Evolutionary conservation across 2,888 invertebrate species (phyloP), one percentile per base, ranked within the genome.

Genomic region (Heteropelma amictum): DNA sequence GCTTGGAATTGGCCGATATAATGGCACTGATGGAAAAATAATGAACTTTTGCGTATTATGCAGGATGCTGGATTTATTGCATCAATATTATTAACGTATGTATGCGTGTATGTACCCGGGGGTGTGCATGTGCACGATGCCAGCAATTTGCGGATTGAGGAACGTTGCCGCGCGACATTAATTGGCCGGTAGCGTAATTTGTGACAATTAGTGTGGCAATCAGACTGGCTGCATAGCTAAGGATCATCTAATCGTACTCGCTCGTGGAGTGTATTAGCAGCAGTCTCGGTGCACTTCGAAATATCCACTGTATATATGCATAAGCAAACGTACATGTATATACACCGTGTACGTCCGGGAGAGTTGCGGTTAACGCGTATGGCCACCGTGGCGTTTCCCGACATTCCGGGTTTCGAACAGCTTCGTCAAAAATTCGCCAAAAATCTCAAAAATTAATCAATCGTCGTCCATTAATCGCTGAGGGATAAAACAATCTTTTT

Each of bases 201-300:
- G 72, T 68, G 76, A 76, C 76, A 76, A 76, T 76, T 76, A 76
- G 71, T 64, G 63, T 72, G 60, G 76, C 72, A 76, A 76, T 76
- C 76, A 72, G 76, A 64, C 76, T 72, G 63, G 71, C 63, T 76
- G 76, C 75, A 75, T 71, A 63, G 71, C 72, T 76, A 76, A 76
- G 76, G 76, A 76, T 72, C 72, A 68, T 76, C 76, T 76, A 76
- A 76, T 76, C 76, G 76, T 58, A 53, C 53, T 53, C 68, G 58
- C 72, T 58, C 72, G 68, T 58, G 51, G 63, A 63, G 75, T 68
- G 58, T 58, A 76, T 76, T 71, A 76, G 58, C 68, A 63, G 56
- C 28, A 51, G 47, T 47, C 56, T 56, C 40, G 68, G 63, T 30
- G 75, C 61, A 65, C 67, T 33, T 35, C 35, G 45, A 51, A 68